These are phyloP conservation scores for Trissolcus basalis DNA, from an alignment of 1,140 invertebrate species.

Conservation along the genomic window DNA sequence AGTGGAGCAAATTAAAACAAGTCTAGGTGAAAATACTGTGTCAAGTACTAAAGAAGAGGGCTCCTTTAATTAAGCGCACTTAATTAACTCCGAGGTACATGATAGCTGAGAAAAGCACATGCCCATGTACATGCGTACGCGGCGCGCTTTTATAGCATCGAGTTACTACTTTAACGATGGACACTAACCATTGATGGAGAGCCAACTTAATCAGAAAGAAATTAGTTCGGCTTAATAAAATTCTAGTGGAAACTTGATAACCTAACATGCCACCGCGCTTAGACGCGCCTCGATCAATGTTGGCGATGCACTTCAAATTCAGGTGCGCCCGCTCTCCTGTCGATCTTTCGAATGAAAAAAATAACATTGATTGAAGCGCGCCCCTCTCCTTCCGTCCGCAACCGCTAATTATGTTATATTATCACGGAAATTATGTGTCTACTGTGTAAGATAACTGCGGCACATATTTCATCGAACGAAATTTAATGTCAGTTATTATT, in stretches of 20 bases:
- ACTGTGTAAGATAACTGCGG: constrained; percentile 6
- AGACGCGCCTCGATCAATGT: not conserved
- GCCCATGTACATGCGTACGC: constrained; percentile 10
- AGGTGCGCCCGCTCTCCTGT: not conserved
- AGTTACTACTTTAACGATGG: constrained; percentile 20
- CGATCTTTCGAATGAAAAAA: not conserved
- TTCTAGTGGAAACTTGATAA: constrained; percentile 18
- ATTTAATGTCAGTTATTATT: constrained; percentile 27
- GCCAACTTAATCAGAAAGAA: constrained; percentile 26
- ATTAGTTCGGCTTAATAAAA: constrained; percentile 25
- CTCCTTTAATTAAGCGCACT: constrained; percentile 69
- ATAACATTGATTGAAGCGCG: not conserved
- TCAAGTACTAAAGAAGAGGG: constrained; percentile 21
- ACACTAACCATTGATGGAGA: constrained; percentile 17
- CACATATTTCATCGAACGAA: constrained; percentile 14
- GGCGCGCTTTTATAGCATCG: constrained; percentile 28
- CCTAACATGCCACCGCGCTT: constrained; percentile 3
- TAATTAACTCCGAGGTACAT: constrained; percentile 67
- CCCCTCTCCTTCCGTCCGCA: not conserved
- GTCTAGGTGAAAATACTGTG: constrained; percentile 25
- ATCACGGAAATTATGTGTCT: constrained; percentile 6
- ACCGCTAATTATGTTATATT: constrained; percentile 22
- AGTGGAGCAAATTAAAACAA: constrained; percentile 48
- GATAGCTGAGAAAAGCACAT: constrained; percentile 54
- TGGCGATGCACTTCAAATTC: not conserved